phyloP scores from a whole-genome alignment of 1,140 invertebrate genomes.

The Asobara japonica region DNA sequence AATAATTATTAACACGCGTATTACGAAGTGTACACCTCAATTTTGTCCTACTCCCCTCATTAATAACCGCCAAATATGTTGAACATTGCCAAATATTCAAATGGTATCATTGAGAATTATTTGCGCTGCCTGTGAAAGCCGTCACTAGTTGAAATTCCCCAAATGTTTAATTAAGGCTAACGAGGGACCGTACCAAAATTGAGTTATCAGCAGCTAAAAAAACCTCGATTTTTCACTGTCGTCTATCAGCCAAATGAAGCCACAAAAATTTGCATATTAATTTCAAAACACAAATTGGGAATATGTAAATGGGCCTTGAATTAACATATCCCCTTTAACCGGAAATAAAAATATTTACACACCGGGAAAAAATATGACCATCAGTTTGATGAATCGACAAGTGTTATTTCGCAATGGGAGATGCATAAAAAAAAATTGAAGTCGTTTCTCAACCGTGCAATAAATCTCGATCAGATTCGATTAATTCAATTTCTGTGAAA shows the following conservation, averaged over 20 bases:
- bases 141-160: background rate
- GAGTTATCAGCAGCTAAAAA: background rate
- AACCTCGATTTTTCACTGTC: background rate
- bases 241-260: background rate
- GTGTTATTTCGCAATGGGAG: background rate
- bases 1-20: background rate
- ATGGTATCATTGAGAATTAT: background rate
- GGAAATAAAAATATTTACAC: background rate
- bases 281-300: background rate
- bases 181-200: background rate
- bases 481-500: constrained; percentile 10
- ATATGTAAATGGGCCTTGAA: background rate
- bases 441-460: background rate
- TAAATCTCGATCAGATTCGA: background rate
- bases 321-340: background rate
- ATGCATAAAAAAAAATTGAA: background rate
- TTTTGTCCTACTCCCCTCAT: background rate
- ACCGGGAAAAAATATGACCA: background rate
- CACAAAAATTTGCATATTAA: background rate
- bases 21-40: background rate
- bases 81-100: background rate
- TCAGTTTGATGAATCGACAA: constrained; percentile 1
- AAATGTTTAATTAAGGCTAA: constrained; percentile 7
- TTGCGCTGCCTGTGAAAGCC: background rate
- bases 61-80: background rate